Evolutionary conservation across 2,888 invertebrate genomes (phyloP).

Genomic region (Polylopha cassiicola): DNA sequence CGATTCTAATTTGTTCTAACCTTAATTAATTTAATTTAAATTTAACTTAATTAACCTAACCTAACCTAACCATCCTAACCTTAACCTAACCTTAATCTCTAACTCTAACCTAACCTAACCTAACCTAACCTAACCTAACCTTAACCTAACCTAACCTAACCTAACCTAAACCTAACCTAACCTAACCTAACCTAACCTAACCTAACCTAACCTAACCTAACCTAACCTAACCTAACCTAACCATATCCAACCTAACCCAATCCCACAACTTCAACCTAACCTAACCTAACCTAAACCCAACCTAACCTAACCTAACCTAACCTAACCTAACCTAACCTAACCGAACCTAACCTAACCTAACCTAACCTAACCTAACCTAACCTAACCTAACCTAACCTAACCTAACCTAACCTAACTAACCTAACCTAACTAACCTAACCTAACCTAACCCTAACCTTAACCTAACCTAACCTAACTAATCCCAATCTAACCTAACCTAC

Average conservation of each 20-base stretch:
- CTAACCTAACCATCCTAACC: constrained; percentile 28
- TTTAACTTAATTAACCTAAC: constrained; percentile 28
- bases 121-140: constrained; percentile 19
- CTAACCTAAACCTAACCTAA: constrained; percentile 14
- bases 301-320: neutral
- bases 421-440: neutral
- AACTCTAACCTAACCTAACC: constrained; percentile 24
- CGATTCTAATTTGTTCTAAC: neutral
- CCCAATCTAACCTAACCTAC: constrained; percentile 19
- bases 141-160: constrained; percentile 15
- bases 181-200: constrained; percentile 18
- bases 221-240: neutral
- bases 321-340: neutral
- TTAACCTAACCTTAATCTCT: constrained; percentile 25
- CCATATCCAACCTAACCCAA: neutral
- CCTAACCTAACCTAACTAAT: constrained; percentile 7
- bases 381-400: constrained; percentile 1
- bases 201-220: constrained; percentile 23
- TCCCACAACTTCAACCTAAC: neutral
- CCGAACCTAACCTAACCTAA: neutral
- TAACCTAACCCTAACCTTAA: constrained; percentile 1
- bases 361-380: neutral
- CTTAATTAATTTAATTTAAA: constrained; percentile 20
- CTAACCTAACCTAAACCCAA: neutral
- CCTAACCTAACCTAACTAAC: neutral